Evolutionary conservation across 2,888 invertebrate species (phyloP), one percentile per base, ranked within the genome.

Genomic region (Diplazon laetatorius): DNA sequence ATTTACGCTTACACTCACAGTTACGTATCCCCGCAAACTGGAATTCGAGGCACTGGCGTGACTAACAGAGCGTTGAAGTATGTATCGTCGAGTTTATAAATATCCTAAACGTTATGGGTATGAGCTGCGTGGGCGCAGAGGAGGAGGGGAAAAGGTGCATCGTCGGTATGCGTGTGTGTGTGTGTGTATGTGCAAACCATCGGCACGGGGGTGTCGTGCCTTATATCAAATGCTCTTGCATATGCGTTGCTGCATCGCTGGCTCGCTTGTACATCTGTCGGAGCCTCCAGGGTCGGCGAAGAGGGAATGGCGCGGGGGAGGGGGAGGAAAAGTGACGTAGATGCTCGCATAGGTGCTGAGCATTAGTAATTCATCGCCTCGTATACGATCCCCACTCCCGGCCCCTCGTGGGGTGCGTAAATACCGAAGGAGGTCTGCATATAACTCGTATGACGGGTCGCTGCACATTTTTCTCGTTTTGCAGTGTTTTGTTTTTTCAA

Each of bases 1-100:
- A 37, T 35, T n/a, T 18, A 46, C 18, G 68, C 39, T 48, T 84
- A 14, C 18, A 37, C 18, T n/a, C 12, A 46, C 18, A 68, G 30
- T 48, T 84, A 78, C 80, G 82, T 79, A 80, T 80, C 55, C 80
- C 78, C 81, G 71, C 63, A 59, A 69, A 60, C 18, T 42, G 62
- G 46, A n/a, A 55, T 66, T 65, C 57, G 6, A 30, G 30, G 55
- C 35, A 16, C 35, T 70, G 59, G 37, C 63, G 68, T 62, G 68
- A 73, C 60, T 73, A 77, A 77, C 55, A 18, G 62, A 72, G 57
- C 63, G 65, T 65, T 69, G 55, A 74, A 78, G 57, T 78, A 78
- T 73, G 68, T 55, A 69, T 78, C 69, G 62, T 35, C 46, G 65
- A 72, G 71, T 74, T 73, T 80, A 78, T 80, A 80, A 80, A 78